Conservation (phyloP, 2,888 invertebrate genomes). For the Hyalella azteca region DNA sequence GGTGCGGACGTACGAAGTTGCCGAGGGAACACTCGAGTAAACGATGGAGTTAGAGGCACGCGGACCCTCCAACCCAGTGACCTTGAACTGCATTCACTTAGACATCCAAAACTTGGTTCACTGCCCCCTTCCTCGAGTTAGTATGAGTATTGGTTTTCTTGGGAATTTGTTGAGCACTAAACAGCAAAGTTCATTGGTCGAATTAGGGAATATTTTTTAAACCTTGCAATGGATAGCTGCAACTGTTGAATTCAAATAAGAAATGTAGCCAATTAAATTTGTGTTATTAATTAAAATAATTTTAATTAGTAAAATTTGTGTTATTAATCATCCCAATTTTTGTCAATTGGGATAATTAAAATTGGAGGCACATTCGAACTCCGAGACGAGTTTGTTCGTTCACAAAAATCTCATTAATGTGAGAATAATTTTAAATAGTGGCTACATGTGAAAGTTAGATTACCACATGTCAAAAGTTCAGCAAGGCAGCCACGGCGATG, state of each 20-base stretch:
- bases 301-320: too few species aligned
- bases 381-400: too few species aligned
- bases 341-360: too few species aligned
- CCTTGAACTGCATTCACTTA: constrained; percentile 17
- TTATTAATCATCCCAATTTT: too few species aligned
- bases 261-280: neutral
- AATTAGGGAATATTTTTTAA: too few species aligned
- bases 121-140: neutral
- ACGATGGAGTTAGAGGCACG: constrained; percentile 1
- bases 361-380: too few species aligned
- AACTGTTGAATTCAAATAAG: neutral
- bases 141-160: neutral
- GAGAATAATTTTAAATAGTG: too few species aligned
- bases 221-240: neutral
- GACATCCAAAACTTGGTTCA: neutral
- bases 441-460: too few species aligned
- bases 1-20: neutral
- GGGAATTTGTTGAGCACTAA: neutral
- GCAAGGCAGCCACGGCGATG: too few species aligned
- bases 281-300: neutral
- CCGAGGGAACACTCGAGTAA: constrained; percentile 29
- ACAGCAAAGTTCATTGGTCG: neutral
- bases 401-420: too few species aligned
- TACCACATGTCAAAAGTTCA: too few species aligned
- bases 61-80: constrained; percentile 26